phyloP scores from a whole-genome alignment of 1,140 invertebrate species.

The Brachionus asplanchnoidis region DNA sequence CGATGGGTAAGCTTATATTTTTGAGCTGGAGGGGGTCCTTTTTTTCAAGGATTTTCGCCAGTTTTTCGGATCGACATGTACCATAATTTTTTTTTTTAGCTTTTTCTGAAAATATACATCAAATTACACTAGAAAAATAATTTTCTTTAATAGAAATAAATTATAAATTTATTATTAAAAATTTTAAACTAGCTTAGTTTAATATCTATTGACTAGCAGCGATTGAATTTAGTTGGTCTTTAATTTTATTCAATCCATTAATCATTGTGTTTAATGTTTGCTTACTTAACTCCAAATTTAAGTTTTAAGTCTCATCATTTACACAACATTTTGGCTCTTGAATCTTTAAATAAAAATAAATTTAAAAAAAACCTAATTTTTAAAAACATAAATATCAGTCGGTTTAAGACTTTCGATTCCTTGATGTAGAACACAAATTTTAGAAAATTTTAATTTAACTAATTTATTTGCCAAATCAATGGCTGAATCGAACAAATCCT shows the following conservation, averaged over 20 bases:
- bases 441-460: conserved; percentile 57
- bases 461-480: conserved; percentile 60
- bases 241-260: conserved; percentile 33
- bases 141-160: too few relatives aligned
- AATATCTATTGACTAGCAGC: background rate
- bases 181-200: background rate
- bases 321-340: conserved; percentile 11
- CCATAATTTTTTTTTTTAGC: too few relatives aligned
- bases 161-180: background rate
- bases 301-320: background rate
- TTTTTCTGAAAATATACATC: too few relatives aligned
- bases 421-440: conserved; percentile 60
- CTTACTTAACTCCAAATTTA: conserved; percentile 31
- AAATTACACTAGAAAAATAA: too few relatives aligned
- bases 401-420: conserved; percentile 60
- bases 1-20: too few relatives aligned
- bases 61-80: too few relatives aligned
- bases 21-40: too few relatives aligned
- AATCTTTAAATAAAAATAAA: conserved; percentile 25
- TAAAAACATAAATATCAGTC: conserved; percentile 45
- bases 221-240: conserved; percentile 32
- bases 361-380: background rate
- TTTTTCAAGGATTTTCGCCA: too few relatives aligned
- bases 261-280: conserved; percentile 37
- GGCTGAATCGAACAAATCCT: background rate